Base-by-base conservation (phyloP, 2,888 invertebrate species). In the Xestoiulus laeticollis region DNA sequence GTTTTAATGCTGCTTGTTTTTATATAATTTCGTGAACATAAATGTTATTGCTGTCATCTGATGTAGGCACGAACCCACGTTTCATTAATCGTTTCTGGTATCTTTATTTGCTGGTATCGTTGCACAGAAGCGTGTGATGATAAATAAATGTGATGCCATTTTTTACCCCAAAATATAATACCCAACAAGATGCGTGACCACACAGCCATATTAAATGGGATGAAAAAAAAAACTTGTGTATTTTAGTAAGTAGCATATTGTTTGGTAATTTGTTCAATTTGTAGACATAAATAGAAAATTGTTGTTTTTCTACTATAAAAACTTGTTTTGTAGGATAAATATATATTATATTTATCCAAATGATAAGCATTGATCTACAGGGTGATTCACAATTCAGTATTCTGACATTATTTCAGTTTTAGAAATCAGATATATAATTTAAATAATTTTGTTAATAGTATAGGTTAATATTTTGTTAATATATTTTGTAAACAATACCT, bases 1-100 rank as follows among this genome's bases (percentile, higher is more conserved):
- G 78, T 14, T 78, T 26, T 78, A 78, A 78, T 78, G 68, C 22
- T 30, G 14, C 78, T 30, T 78, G 78, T 78, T 78, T 78, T 78
- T 78, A 14, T 78, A 78, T 26, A 26, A 78, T 78, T 14, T 78
- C 78, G 78, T 78, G 78, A 78, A 14, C 30, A 32, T 78, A 26
- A 78, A 78, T 30, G 78, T 3, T 16, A 30, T 78, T 78, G 78
- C 30, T 78, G 78, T 30, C 78, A 78, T 16, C 16, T 26, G 78
- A 78, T 30, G 78, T 1, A 78, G 30, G 78, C 78, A 78, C 78
- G 78, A 30, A 78, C 12, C 30, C 26, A 30, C 78, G 30, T 78
- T 78, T 78, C 30, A 78, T 78, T 78, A 78, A 78, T 78, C 30
- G 30, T 78, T 78, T 32, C 30, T 78, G 78, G 14, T 78, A 14